phyloP scores from a whole-genome alignment of 2,113 vertebrate genomes.

The Chitala chitala region DNA sequence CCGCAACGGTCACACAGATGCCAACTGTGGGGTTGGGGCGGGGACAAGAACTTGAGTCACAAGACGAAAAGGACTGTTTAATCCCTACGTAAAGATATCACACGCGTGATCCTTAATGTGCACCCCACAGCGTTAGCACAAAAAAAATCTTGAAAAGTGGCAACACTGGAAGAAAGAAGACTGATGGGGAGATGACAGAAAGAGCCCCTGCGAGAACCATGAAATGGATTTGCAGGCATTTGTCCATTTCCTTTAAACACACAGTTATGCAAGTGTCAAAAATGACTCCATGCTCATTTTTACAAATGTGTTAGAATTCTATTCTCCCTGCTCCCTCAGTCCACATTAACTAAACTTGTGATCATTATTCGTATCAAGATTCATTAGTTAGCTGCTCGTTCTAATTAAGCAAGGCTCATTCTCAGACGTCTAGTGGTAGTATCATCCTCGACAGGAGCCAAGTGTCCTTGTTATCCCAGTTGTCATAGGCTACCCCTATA shows the following conservation, averaged over 20 bases:
- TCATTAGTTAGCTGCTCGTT: slow-evolving; percentile 50
- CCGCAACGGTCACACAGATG: slow-evolving; percentile 58
- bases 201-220: no score
- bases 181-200: no score
- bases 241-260: no score
- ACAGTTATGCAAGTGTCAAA: no score
- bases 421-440: slow-evolving; percentile 2
- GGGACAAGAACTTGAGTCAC: not conserved
- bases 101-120: no score
- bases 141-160: not conserved
- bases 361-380: slow-evolving; percentile 50
- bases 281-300: not conserved
- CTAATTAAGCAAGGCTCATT: slow-evolving; percentile 46
- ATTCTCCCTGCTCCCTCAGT: slow-evolving; percentile 25
- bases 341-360: slow-evolving; percentile 37
- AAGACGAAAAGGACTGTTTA: no score
- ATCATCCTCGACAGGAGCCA: slow-evolving; percentile 21
- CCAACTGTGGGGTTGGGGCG: slow-evolving; percentile 44
- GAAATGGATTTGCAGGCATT: no score
- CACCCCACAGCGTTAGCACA: no score
- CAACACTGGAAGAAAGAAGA: not conserved
- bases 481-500: slow-evolving; percentile 35
- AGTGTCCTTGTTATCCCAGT: slow-evolving; percentile 35
- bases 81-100: no score
- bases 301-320: slow-evolving; percentile 4